Evolutionary conservation across 2,888 invertebrate genomes (phyloP), one percentile per base, ranked within the genome.

Genomic region (Torymus tubicola): DNA sequence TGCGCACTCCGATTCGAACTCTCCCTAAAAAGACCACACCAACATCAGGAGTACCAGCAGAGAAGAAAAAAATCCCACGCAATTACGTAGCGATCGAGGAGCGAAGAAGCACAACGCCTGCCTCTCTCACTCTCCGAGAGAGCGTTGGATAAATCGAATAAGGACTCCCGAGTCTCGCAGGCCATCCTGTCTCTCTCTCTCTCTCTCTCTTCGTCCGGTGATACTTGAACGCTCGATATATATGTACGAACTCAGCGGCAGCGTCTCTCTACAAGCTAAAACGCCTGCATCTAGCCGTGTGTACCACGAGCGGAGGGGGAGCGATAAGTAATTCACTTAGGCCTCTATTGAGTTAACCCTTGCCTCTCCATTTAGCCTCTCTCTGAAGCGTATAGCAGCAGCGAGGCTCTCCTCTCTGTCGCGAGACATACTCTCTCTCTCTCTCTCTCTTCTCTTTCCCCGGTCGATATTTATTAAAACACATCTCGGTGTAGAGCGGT

Each of bases 321-420:
- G 90, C 88, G 90, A 90, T 90, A 89, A 90, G 88, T 90, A 90
- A 90, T 90, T 90, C 90, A 90, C 89, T 90, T 90, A 90, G 88
- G 84, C 82, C 86, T 86, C 86, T 90, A 90, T 90, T 88, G 90
- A 90, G 90, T 90, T 90, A 90, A 90, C 90, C 90, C 90, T 90
- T 90, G 89, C 90, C 89, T 87, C 87, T 89, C 89, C 88, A 90
- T 88, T 90, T 90, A 88, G 87, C 87, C 86, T 31, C 60, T 31
- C 72, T 86, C 86, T 85, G 87, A 87, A 87, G 86, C 87, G 84
- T 77, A 83, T n/a, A n/a, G n/a, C n/a, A n/a, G n/a, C n/a, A n/a
- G n/a, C n/a, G 78, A 81, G 82, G 18, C 69, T 31, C 31, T 12
- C 18, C 5, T 31, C 31, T 31, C 31, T 31, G 31, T 31, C 60